These are phyloP conservation scores for Lasiurus borealis DNA, from an alignment of 2,113 vertebrate species.

Conservation along the genomic window DNA sequence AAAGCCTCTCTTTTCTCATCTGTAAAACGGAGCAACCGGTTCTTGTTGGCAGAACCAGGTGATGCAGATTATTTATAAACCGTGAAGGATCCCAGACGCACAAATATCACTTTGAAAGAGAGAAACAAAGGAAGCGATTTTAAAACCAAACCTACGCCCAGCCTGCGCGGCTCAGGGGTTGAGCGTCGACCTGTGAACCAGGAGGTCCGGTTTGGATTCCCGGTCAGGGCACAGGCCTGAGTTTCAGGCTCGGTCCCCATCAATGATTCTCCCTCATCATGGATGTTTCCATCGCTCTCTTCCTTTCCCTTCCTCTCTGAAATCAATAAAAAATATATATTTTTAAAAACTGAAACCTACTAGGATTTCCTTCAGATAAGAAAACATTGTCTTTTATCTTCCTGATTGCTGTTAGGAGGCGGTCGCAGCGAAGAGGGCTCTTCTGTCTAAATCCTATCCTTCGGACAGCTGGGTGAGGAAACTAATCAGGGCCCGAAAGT, in stretches of 20 bases:
- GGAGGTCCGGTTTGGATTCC: no score
- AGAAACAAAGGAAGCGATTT: neutral
- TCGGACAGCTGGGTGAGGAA: neutral
- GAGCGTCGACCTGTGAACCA: no score
- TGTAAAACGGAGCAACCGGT: neutral
- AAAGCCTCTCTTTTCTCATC: neutral
- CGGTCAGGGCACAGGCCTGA: no score
- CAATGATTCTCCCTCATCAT: no score
- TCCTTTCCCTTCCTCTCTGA: no score
- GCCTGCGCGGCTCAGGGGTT: no score
- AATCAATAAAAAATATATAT: no score
- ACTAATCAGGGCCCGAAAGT: neutral
- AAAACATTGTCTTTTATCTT: conserved; percentile 16
- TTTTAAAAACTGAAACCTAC: neutral
- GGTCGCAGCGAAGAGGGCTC: neutral
- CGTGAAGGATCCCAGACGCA: neutral
- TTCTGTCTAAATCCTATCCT: neutral
- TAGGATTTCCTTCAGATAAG: neutral
- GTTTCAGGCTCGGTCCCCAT: no score
- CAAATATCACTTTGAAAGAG: neutral
- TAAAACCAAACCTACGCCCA: neutral
- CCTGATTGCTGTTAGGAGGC: neutral
- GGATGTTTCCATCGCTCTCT: no score
- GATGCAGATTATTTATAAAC: neutral
- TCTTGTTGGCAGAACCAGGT: neutral